These are phyloP conservation scores for Acanthosepion esculentum DNA, from an alignment of 2,888 invertebrate genomes.

Conservation along the genomic window DNA sequence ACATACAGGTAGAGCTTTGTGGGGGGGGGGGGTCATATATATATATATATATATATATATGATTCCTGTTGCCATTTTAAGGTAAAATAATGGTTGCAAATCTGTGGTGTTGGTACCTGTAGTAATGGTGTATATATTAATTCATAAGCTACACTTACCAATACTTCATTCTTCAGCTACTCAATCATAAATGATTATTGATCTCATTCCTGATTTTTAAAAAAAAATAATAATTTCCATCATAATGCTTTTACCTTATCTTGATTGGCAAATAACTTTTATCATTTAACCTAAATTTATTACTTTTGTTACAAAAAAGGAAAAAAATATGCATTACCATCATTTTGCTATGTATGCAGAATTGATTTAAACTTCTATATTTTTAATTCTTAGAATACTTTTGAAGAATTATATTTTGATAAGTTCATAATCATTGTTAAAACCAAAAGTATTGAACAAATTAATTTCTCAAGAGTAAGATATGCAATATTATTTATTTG, in stretches of 20 bases:
- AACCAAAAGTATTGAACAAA: not conserved
- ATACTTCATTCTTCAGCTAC: not conserved
- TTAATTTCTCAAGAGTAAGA: not conserved
- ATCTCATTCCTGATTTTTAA: conserved; percentile 35
- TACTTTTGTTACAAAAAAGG: not conserved
- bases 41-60: not conserved
- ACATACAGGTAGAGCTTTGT: not conserved
- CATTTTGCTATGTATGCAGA: not conserved
- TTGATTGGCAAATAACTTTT: not conserved
- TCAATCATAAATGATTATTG: conserved; percentile 38
- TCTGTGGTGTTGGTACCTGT: conserved; percentile 11
- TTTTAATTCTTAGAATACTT: conserved; percentile 24
- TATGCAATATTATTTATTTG: not conserved
- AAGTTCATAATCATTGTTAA: not conserved
- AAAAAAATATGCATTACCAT: not conserved
- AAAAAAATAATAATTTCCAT: not conserved
- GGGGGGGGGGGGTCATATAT: not conserved
- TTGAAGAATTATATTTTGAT: conserved; percentile 6
- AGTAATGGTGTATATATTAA: not conserved
- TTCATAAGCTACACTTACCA: not conserved
- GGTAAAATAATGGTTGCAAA: not conserved
- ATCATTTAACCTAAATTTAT: not conserved
- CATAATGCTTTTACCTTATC: not conserved
- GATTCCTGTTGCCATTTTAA: not conserved
- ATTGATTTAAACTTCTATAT: conserved; percentile 24